Percentiles rank a stretch among this genome's conserved stretches.
phyloP scores from a whole-genome alignment of 1,140 invertebrate species.

The Nephotettix cincticeps region DNA sequence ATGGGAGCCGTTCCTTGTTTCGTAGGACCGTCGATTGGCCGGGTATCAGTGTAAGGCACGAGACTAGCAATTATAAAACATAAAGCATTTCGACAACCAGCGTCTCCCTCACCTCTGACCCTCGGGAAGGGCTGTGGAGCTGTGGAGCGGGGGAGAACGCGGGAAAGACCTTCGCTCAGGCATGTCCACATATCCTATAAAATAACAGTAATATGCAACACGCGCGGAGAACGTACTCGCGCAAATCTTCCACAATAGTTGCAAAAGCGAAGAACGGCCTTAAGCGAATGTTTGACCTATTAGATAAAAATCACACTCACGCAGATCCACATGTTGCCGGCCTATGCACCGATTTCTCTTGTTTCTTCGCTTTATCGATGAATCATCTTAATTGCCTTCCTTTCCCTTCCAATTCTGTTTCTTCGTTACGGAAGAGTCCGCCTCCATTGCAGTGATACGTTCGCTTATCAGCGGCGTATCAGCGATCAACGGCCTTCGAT shows the following conservation, averaged over 20 bases:
- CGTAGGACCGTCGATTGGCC: no score
- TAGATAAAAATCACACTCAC: slow-evolving; percentile 16
- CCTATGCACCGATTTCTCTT: background rate
- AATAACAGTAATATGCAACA: slow-evolving; percentile 12
- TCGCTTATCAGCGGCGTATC: slow-evolving; percentile 2
- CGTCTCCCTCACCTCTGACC: no score
- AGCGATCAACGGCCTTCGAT: background rate
- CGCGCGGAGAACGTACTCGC: background rate
- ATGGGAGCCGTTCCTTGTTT: no score
- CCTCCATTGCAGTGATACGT: background rate
- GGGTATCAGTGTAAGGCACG: no score
- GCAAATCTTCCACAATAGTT: background rate
- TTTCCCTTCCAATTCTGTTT: slow-evolving; percentile 4
- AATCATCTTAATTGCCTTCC: slow-evolving; percentile 19
- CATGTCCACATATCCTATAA: slow-evolving; percentile 1
- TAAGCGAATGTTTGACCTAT: slow-evolving; percentile 3
- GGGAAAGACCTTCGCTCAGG: background rate
- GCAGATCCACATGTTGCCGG: background rate
- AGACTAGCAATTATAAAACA: no score
- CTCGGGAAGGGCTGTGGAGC: no score
- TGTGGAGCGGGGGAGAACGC: background rate
- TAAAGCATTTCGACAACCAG: no score
- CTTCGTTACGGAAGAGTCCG: slow-evolving; percentile 11
- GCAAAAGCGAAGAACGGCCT: background rate
- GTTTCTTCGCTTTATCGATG: background rate